Conservation (phyloP, 2,113 vertebrate genomes). For the Mesocricetus auratus region DNA sequence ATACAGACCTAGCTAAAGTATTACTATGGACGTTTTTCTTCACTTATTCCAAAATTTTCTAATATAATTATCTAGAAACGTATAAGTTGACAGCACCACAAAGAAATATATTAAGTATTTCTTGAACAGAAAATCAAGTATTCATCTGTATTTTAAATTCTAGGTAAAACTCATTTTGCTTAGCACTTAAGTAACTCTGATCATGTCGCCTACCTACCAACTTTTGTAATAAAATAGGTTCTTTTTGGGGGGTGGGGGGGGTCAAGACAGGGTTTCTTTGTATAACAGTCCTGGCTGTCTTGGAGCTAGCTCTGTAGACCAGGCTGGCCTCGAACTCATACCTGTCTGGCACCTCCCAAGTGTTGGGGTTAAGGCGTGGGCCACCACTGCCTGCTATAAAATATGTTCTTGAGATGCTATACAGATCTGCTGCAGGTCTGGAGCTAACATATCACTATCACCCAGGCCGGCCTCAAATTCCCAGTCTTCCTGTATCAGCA, state of each 20-base stretch:
- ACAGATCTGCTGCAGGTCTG: not conserved
- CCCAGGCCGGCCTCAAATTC: not conserved
- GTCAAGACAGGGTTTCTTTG: too few relatives aligned
- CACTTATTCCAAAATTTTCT: constrained; percentile 48
- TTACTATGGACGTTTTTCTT: constrained; percentile 2
- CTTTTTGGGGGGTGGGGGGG: not conserved
- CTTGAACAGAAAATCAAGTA: constrained; percentile 50
- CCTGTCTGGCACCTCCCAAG: not conserved
- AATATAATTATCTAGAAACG: constrained; percentile 29
- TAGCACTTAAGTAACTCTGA: not conserved
- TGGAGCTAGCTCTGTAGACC: not conserved
- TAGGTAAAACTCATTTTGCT: not conserved
- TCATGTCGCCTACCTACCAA: not conserved
- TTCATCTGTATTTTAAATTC: not conserved
- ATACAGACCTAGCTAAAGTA: not conserved
- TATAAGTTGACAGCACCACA: constrained; percentile 18
- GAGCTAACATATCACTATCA: not conserved
- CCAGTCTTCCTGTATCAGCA: not conserved
- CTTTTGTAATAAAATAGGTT: not conserved
- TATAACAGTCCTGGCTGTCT: not conserved
- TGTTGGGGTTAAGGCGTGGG: not conserved
- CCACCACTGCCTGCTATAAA: not conserved
- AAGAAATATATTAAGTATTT: constrained; percentile 46
- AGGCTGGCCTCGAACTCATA: not conserved
- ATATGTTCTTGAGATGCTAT: not conserved